Percentiles rank a stretch among this genome's conserved stretches.
phyloP scores from a whole-genome alignment of 92 coral and sea anemone species.

The Montipora capitata region DNA sequence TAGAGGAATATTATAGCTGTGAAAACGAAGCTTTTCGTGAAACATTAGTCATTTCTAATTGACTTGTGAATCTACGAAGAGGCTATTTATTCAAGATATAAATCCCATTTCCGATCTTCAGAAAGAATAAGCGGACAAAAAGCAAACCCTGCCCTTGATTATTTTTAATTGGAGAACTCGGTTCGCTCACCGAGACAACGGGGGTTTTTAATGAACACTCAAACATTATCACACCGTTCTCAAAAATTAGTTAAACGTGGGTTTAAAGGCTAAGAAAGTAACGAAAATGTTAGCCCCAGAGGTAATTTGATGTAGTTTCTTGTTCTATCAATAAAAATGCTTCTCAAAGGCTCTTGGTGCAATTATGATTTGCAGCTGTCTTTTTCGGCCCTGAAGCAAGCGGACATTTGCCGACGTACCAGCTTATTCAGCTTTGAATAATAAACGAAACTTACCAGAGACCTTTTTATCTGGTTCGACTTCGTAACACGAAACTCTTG shows the following conservation, averaged over 20 bases:
- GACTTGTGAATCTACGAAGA: background rate
- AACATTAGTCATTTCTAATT: background rate
- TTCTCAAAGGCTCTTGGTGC: background rate
- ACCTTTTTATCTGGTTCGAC: background rate
- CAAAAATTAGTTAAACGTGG: background rate
- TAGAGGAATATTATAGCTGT: background rate
- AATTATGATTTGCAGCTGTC: background rate
- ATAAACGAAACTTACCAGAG: background rate
- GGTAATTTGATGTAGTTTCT: background rate
- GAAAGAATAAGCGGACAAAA: constrained; percentile 4
- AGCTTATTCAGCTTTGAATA: background rate
- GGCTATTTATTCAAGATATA: constrained; percentile 11
- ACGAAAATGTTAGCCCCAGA: background rate
- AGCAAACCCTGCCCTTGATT: constrained; percentile 1
- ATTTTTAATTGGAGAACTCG: background rate
- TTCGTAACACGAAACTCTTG: background rate
- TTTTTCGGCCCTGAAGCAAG: background rate
- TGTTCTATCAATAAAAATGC: background rate
- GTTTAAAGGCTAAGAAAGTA: too few species aligned
- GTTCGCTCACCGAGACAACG: background rate
- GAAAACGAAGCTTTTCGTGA: background rate
- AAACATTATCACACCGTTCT: background rate
- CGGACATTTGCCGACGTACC: too few species aligned
- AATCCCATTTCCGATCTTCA: constrained; percentile 30
- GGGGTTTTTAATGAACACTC: background rate